These are phyloP conservation scores for Andrena bicolor DNA, from an alignment of 2,888 invertebrate species.

Conservation along the genomic window DNA sequence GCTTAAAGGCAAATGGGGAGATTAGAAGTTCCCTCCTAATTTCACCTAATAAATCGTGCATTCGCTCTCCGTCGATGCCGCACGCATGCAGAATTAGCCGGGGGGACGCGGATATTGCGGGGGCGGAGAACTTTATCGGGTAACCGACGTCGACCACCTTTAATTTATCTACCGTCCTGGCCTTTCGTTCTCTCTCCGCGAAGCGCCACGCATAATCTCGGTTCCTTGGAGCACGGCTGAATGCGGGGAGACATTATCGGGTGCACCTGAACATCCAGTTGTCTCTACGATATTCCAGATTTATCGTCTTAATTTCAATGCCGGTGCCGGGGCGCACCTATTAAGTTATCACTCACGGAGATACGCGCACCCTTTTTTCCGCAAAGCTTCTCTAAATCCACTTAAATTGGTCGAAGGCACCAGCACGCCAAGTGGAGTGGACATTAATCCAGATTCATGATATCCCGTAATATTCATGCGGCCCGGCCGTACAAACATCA, in stretches of 20 bases:
- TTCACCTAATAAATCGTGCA: slow-evolving; percentile 71
- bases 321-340: slow-evolving; percentile 14
- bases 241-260: slow-evolving; percentile 42
- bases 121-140: slow-evolving; percentile 66
- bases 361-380: not conserved
- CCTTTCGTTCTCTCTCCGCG: slow-evolving; percentile 30
- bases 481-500: not conserved
- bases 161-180: slow-evolving; percentile 63
- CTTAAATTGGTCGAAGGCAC: slow-evolving; percentile 24
- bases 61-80: slow-evolving; percentile 56
- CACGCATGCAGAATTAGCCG: slow-evolving; percentile 66
- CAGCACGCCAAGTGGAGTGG: slow-evolving; percentile 1
- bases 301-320: slow-evolving; percentile 62
- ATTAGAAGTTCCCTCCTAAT: slow-evolving; percentile 74
- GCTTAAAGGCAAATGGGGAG: slow-evolving; percentile 71
- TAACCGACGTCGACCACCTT: slow-evolving; percentile 58
- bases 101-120: slow-evolving; percentile 61
- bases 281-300: slow-evolving; percentile 54
- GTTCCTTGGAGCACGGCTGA: slow-evolving; percentile 10
- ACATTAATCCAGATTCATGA: slow-evolving; percentile 27
- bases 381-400: slow-evolving; percentile 11
- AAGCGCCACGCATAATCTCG: slow-evolving; percentile 46
- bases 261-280: slow-evolving; percentile 52
- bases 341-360: slow-evolving; percentile 45
- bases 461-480: not conserved